These are phyloP conservation scores for Tetragonula clypearis DNA, from an alignment of 1,140 invertebrate species.

Conservation along the genomic window DNA sequence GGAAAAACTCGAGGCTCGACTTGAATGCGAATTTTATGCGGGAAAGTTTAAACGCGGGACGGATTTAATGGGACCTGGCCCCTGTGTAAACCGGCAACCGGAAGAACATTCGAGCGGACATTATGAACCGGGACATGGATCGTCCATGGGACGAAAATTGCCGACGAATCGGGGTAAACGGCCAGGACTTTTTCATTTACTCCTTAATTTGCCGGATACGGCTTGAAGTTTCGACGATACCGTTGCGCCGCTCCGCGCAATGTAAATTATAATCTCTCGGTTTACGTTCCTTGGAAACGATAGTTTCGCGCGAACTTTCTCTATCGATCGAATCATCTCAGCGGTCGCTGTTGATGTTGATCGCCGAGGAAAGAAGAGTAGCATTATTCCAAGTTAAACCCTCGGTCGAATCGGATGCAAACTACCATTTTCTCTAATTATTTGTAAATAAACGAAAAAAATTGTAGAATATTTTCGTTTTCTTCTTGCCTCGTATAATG, in stretches of 20 bases:
- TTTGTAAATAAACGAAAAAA: no score
- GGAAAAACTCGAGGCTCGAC: not conserved
- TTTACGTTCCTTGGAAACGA: not conserved
- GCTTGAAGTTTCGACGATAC: conserved; percentile 2
- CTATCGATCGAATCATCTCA: no score
- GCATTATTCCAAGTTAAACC: not conserved
- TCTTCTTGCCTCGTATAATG: no score
- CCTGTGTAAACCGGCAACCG: conserved; percentile 19
- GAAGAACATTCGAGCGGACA: conserved; percentile 20
- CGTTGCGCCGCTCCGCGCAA: not conserved
- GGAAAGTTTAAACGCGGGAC: conserved; percentile 42
- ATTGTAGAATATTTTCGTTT: no score
- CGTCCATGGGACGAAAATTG: conserved; percentile 37
- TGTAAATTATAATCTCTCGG: not conserved
- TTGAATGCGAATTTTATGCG: conserved; percentile 50
- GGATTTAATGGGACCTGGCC: conserved; percentile 41
- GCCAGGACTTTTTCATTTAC: not conserved
- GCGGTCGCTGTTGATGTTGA: not conserved
- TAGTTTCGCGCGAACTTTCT: not conserved
- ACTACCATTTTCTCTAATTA: no score
- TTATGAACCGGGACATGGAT: conserved; percentile 16
- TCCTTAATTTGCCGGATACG: not conserved
- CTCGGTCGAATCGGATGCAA: not conserved
- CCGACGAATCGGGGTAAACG: conserved; percentile 25
- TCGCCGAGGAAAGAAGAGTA: not conserved